Evolutionary conservation across 2,888 invertebrate genomes (phyloP), one percentile per base, ranked within the genome.

Genomic region (Cistogaster globosa): DNA sequence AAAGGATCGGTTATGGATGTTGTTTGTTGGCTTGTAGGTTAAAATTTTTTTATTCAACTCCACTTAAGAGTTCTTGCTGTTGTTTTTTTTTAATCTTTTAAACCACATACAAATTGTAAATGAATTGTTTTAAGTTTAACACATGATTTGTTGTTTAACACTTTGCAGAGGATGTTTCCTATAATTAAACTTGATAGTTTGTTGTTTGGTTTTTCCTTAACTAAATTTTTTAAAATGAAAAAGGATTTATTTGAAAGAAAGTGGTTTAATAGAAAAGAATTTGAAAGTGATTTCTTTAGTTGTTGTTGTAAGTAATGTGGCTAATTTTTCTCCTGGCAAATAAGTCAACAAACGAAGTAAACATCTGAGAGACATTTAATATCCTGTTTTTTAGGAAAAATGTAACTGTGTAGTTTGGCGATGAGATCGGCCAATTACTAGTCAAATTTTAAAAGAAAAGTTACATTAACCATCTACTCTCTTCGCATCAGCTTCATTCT

Each of bases 121-220:
- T 85, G 85, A 85, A 85, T 82, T 85, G 85, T 85, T 85, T 82
- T 75, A 79, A 82, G 78, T 79, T 85, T 79, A 85, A 75, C 85
- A 85, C 82, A 79, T 82, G 85, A 85, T 85, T 85, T 85, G 78
- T 75, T 80, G 84, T 77, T 84, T 55, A 84, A 80, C 76, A 76
- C 65, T 83, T 71, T 69, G 67, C 42, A 58, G 26, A 42, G 22
- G 53, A 32, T 76, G 76, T 83, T 83, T 76, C 36, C 58, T n/a
- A 42, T 51, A 83, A 77, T 82, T 75, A 53, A 65, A 67, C 42
- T 53, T 7, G 32, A 5, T 32, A 26, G 18, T 71, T 51, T 20
- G 3, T 26, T 26, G 42, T n/a, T 63, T 26, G 18, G 16, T 11
- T 22, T 18, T 51, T 22, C 48, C 14, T 5, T 18, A n/a, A 8